Evolutionary conservation across 1,140 invertebrate species (phyloP), one percentile per base, ranked within the genome.

Genomic region (Temnothorax curvispinosus): DNA sequence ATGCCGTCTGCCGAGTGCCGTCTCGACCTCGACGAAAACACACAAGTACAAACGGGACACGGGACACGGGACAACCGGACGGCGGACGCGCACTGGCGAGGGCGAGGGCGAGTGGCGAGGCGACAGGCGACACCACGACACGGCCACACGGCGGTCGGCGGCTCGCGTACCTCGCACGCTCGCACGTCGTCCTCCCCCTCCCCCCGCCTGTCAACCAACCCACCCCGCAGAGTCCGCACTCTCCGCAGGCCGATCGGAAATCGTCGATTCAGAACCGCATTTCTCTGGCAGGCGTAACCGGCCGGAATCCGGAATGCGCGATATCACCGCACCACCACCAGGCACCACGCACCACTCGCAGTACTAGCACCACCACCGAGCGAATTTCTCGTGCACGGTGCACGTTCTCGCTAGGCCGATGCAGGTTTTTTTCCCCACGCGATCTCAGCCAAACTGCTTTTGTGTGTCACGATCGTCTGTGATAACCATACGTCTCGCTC

Each of bases 271-370:
- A 90, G 62, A 88, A 75, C 62, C 56, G 75, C 89, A 90, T 90
- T 87, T 90, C 81, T 90, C 71, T 56, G 60, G 11, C 89, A 90
- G 88, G 88, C 88, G 88, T 90, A 85, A 67, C 88, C 88, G 78
- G 82, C 81, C 78, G 82, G 88, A 67, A 87, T 76, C 80, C 77
- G 71, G 88, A 67, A 87, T 76, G 85, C 65, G 50, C 47, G 52
- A 81, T 62, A 72, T 27, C 54, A 72, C 47, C 67, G 67, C 54
- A 80, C 69, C 50, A 85, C 18, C 18, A 32, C 44, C 54, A 27
- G 27, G 27, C 27, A 27, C 27, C 27, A 27, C 27, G 27, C 27
- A 27, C 27, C 27, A n/a, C 54, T 32, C 44, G 54, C 18, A 50
- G 50, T 13, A 11, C 1, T 9, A 50, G 50, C 50, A 6, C 52